Base-by-base conservation (phyloP, 1,140 invertebrate species). In the Lepidurus couesii region DNA sequence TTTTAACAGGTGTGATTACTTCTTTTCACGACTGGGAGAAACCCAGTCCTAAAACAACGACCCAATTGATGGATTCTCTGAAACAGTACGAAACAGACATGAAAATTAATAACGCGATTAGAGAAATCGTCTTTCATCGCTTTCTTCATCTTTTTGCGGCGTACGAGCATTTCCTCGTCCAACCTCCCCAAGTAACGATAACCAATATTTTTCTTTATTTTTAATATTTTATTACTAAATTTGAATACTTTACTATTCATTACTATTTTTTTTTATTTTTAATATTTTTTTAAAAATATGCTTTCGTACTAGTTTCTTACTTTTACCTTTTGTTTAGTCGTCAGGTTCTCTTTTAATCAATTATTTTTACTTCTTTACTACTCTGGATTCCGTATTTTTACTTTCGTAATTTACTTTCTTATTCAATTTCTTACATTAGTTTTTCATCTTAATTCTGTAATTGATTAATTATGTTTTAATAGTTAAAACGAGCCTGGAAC, bases 131-230 rank as follows among this genome's bases (percentile, higher is more conserved):
- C 85, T 88, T 99, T 7, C 98, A 98, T 86, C 90, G 96, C 85
- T 98, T 99, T 86, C 93, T 96, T 78, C 93, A 97, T 83, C 93
- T 99, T 86, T 98, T 99, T 86, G 90, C 93, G 78, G 91, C 92
- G 79, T 99, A 98, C 83, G 97, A 99, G 82, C 92, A 96, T 85
- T 99, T 98, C 87, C 93, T 99, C 76, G 97, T 99, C 82, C 92
- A 93, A 83, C 94, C 95, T 1, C 93, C 92, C 86, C 92, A 95
- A 88, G 92, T 92, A 84, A 82, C 79, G 42, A 24, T 79, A 53
- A 26, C 74, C 73, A 73, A 65, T 73, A 77, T 21, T 79, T 24
- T 65, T 65, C 53, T 21, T 65, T 21, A 21, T 3, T 65, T 65
- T 9, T 21, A 13, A 16, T 65, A n/a, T 53, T 34, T 82, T 79